Base-by-base conservation (phyloP, 2,888 invertebrate genomes). In the Drosophila mercatorum region DNA sequence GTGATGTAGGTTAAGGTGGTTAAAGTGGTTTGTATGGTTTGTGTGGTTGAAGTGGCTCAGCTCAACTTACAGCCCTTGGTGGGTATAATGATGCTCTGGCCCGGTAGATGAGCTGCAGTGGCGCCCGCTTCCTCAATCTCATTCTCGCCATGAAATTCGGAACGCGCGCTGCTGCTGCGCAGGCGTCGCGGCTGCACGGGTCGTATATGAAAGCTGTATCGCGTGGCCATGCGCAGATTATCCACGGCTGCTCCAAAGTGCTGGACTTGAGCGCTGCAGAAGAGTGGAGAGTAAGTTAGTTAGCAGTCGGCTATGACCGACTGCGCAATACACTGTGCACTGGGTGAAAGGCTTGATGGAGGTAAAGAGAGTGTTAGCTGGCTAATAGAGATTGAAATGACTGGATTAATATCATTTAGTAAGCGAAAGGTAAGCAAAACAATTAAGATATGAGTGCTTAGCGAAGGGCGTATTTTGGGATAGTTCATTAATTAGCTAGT, bases 211-310 rank as follows among this genome's bases (percentile, higher is more conserved):
- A 97, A 96, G 56, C 96, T 96, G 91, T 97, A 97, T 46, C 95
- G 96, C 55, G 97, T 97, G 57, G 96, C 96, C 96, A 97, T 96
- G 66, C 96, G 94, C 60, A 97, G 93, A 58, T 96, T 96, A 34
- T 94, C 94, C 68, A 96, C 94, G 57, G 95, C 94, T 0, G 95
- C 94, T 41, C 94, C 93, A 91, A 95, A 96, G 59, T 93, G 92
- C 51, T 92, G 93, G 41, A 90, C 78, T 49, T 92, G 91, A 12
- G 89, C 72, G 67, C 85, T 90, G 63, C 31, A 17, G 2, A 11
- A 10, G 22, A 52, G 56, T 22, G 12, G 22, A 17, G 12, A 41
- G 22, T 8, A 12, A 3, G 31, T 56, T 56, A 17, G 55, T 5
- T 5, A 17, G 6, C n/a, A 46, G 44, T 46, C 44, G 44, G 36